Evolutionary conservation across 2,888 invertebrate species (phyloP).

Genomic region (Bembecia ichneumoniformis): DNA sequence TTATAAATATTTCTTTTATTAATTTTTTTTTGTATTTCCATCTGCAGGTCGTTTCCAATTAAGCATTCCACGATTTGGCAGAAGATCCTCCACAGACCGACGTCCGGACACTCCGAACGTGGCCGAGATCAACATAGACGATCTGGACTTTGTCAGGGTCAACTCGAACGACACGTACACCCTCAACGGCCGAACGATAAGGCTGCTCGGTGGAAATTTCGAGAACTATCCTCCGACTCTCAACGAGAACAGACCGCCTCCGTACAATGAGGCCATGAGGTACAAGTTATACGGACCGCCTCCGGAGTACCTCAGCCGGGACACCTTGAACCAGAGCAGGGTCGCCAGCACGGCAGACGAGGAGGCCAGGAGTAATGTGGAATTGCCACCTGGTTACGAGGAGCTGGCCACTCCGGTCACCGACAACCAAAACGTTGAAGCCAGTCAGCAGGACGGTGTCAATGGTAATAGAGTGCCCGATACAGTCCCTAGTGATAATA

Average conservation of each 20-base stretch:
- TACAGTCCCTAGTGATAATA: slow-evolving; percentile 2
- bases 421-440: slow-evolving; percentile 12
- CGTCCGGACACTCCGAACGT: slow-evolving; percentile 58
- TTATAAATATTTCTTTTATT: too few relatives aligned
- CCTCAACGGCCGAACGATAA: slow-evolving; percentile 53
- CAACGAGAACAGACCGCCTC: slow-evolving; percentile 36
- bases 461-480: not conserved
- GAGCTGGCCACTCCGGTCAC: slow-evolving; percentile 27
- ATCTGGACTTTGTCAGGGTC: slow-evolving; percentile 43
- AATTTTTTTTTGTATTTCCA: not conserved
- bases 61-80: slow-evolving; percentile 39
- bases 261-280: slow-evolving; percentile 53
- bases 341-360: slow-evolving; percentile 25
- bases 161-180: slow-evolving; percentile 55
- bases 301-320: slow-evolving; percentile 33
- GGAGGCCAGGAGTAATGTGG: slow-evolving; percentile 42
- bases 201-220: slow-evolving; percentile 51
- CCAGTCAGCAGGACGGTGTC: not conserved
- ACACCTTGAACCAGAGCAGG: slow-evolving; percentile 15
- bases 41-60: slow-evolving; percentile 38
- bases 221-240: slow-evolving; percentile 40
- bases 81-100: slow-evolving; percentile 18
- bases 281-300: slow-evolving; percentile 61
- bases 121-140: slow-evolving; percentile 44
- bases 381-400: slow-evolving; percentile 59